Evolutionary conservation across 2,888 invertebrate species (phyloP), one percentile per base, ranked within the genome.

Genomic region (Meteorus cinctellus): DNA sequence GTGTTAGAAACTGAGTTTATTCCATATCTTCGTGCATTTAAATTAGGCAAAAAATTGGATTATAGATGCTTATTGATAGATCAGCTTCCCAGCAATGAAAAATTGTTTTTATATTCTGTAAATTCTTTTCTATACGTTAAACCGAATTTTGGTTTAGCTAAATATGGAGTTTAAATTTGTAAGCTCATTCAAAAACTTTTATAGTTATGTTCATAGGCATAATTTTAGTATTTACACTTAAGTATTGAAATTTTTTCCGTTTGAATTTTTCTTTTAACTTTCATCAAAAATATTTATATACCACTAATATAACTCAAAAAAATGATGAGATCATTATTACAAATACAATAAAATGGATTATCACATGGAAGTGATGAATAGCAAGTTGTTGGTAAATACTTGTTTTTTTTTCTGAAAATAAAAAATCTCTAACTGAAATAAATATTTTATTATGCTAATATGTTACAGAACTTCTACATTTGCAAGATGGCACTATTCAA

Each of bases 91-190:
- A 78, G 76, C 66, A 69, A 67, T 14, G 74, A 76, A 75, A 75
- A 72, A 73, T 62, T 76, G 66, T 51, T 73, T 51, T 59, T 73
- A 31, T 79, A 79, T 31, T 55, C 51, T 14, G 51, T 67, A 34
- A 74, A 71, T 34, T 48, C 27, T 29, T 55, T 68, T 55, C 45
- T 68, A 6, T 78, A 74, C 59, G 75, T 79, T 24, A 79, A 79
- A 68, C 75, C 77, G 4, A 75, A 72, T 16, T 73, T 76, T 51
- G 77, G 63, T 62, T 68, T 79, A 51, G 71, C 75, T 27, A 19
- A 55, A 55, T 24, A 19, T 55, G 51, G n/a, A 1, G 19, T 55
- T 5, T 55, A 55, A 55, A 34, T 34, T 4, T 34, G 6, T 34
- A 6, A 34, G 6, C 3, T 55, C 4, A 55, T n/a, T 5, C 2